Conservation (phyloP, 2,797 vertebrate species). For the Sphaeramia orbicularis region DNA sequence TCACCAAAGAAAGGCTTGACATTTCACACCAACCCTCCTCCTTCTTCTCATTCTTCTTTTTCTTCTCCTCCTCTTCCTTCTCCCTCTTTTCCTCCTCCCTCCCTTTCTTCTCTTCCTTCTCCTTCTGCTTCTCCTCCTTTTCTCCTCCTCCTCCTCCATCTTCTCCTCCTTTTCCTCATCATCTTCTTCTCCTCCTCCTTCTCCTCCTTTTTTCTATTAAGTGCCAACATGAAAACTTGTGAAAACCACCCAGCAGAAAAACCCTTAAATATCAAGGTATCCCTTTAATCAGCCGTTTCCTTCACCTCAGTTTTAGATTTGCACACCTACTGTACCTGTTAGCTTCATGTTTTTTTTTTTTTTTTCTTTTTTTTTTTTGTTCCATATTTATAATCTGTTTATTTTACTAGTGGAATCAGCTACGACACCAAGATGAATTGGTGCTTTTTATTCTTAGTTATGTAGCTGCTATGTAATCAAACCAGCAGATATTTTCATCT, state of each 20-base stretch:
- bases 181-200: too few relatives aligned
- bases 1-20: conserved; percentile 23
- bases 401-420: conserved; percentile 38
- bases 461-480: conserved; percentile 44
- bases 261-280: conserved; percentile 56
- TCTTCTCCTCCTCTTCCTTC: too few relatives aligned
- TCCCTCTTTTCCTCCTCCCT: too few relatives aligned
- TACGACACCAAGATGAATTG: conserved; percentile 46
- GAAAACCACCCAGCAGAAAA: too few relatives aligned
- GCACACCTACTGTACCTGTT: conserved; percentile 71
- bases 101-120: too few relatives aligned
- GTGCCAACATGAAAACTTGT: conserved; percentile 26
- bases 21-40: too few relatives aligned
- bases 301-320: conserved; percentile 56
- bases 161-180: too few relatives aligned
- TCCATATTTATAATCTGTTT: conserved; percentile 29
- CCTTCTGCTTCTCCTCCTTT: too few relatives aligned
- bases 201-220: conserved; percentile 18
- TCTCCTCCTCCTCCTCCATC: too few relatives aligned
- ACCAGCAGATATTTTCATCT: conserved; percentile 25
- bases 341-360: conserved; percentile 38
- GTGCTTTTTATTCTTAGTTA: conserved; percentile 64
- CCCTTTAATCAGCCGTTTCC: conserved; percentile 53
- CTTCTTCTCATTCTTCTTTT: too few relatives aligned
- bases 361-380: background rate